Evolutionary conservation across 2,797 vertebrate genomes (phyloP), one percentile per base, ranked within the genome.

Genomic region (Urocyon cinereoargenteus): DNA sequence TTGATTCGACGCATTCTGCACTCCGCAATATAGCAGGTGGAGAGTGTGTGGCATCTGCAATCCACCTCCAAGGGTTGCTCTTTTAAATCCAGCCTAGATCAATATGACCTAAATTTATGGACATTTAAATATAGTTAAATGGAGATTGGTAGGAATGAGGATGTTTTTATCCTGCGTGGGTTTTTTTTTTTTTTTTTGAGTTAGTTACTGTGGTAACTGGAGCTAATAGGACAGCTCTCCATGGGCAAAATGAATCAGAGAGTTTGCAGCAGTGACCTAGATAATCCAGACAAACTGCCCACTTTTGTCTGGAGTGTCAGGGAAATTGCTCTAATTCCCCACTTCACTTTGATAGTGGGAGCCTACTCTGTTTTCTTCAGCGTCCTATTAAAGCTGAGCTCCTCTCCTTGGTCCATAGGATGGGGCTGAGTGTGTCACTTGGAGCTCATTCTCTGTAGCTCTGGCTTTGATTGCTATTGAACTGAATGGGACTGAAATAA

Each of bases 291-390:
- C 81, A 91, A 92, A 94, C 86, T 94, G 92, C 84, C 86, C 66
- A 79, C 79, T 97, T 97, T 94, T 96, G 85, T 91, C 87, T 96
- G 86, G 90, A 96, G 90, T 97, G 75, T 92, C 96, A 93, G 93
- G 72, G 92, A 97, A 97, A 97, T 96, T 96, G 94, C 93, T 97
- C 82, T 96, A 86, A 97, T 95, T 94, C 79, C 36, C 86, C 95
- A 86, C 82, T 90, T 91, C n/a, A 28, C 77, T 91, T 92, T 87
- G 92, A 88, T 75, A 51, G 49, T 62, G 61, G 84, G 94, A 64
- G 85, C 86, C 81, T 5, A 34, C 77, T 91, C 73, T 1, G 22
- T 62, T 82, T 90, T 57, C 87, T 73, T 90, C 87, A 49, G 90
- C 22, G 59, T 90, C 86, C 92, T 77, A 62, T 83, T 73, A 68